Conservation (phyloP, 2,113 vertebrate species). For the human region DNA sequence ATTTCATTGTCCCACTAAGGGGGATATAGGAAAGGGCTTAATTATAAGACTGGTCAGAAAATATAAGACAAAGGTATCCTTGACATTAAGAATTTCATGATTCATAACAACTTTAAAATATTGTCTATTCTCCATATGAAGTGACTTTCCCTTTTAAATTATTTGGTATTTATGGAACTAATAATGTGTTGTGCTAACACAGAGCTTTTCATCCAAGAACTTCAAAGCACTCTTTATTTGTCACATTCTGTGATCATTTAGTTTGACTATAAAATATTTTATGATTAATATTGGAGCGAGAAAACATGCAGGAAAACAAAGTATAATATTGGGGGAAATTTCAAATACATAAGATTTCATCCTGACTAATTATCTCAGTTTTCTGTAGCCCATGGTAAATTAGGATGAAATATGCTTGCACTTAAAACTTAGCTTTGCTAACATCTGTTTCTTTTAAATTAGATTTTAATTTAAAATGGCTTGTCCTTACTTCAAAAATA, state of each 20-base stretch:
- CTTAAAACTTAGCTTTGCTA: slow-evolving; percentile 40
- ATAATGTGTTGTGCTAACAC: neutral
- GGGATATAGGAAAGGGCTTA: neutral
- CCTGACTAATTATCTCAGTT: slow-evolving; percentile 9
- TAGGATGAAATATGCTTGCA: slow-evolving; percentile 30
- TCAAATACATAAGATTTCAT: neutral
- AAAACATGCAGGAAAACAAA: slow-evolving; percentile 23
- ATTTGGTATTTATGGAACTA: slow-evolving; percentile 30
- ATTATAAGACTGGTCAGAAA: neutral
- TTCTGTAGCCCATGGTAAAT: slow-evolving; percentile 12
- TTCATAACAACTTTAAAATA: slow-evolving; percentile 13
- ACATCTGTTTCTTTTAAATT: slow-evolving; percentile 52
- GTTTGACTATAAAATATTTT: slow-evolving; percentile 14
- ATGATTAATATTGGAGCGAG: neutral
- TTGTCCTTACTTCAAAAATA: slow-evolving; percentile 44
- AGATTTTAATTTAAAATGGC: slow-evolving; percentile 49
- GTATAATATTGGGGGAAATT: neutral
- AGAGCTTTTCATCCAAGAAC: slow-evolving; percentile 23
- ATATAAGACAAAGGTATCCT: neutral
- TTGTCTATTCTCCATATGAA: neutral
- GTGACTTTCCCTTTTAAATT: slow-evolving; percentile 37
- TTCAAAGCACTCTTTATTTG: slow-evolving; percentile 45
- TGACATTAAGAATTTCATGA: neutral
- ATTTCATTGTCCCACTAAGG: neutral
- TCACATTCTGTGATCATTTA: neutral